Base-by-base conservation (phyloP, 2,113 vertebrate species). In the Gopherus evgoodei region DNA sequence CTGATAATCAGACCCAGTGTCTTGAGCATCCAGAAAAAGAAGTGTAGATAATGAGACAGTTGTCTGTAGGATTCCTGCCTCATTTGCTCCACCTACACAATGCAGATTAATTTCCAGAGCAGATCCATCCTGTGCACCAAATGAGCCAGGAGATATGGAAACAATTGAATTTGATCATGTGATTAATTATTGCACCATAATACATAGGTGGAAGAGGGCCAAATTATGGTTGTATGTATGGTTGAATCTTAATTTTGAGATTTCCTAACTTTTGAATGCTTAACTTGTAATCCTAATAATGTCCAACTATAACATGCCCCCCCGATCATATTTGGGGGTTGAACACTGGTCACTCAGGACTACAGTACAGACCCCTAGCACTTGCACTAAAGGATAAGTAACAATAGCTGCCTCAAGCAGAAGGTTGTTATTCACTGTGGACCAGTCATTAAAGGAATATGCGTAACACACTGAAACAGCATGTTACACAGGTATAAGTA, bases 101-200 rank as follows among this genome's bases (percentile, higher is more conserved):
- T 31, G 76, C 25, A 65, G 81, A 0, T 29, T 89, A 5, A 3
- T 5, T 91, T 35, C 84, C 35, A 44, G 44, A 8, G 1, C 3
- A 1, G 0, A 35, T 57, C 17, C 49, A 0, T 59, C 31, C 79
- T 47, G 78, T 52, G 31, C 57, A 22, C 27, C 79, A 83, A 4
- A 19, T 24, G 82, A 82, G 42, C 29, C 79, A 62, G 59, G 29
- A 62, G 29, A 62, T 13, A 5, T 76, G 22, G n/a, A 24, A n/a
- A 44, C 11, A 80, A 3, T 21, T 72, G 54, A 47, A 35, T 25
- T 13, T 27, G 72, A 82, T 31, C n/a, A 1, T 49, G 21, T 17
- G 50, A 78, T 31, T 1, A 53, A 62, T 10, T 83, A 47, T 16
- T n/a, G 91, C 25, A 13, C 42, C 49, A 27, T 9, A 88, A 79